Base-by-base conservation (phyloP, 2,797 vertebrate species). In the Podarcis siculus region DNA sequence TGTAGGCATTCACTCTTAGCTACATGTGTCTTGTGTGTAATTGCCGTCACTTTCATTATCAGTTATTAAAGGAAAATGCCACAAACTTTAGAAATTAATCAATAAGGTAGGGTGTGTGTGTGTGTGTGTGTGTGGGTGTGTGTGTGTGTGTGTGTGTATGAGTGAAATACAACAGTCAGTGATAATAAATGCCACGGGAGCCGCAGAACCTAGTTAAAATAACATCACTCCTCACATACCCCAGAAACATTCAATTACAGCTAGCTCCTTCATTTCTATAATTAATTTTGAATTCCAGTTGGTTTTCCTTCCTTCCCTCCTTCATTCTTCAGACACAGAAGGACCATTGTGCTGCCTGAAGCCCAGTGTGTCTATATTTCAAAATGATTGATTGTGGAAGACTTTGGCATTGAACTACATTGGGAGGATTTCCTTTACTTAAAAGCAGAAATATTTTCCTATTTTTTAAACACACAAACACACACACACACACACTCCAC, bases 61-160 rank as follows among this genome's bases (percentile, higher is more conserved):
- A 64, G 5, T 85, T 85, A 85, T 79, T 79, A 64, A 42, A 84
- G 83, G 69, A 49, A 72, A 85, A 80, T 85, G 67, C 66, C 67
- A 85, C 73, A 79, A 45, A 89, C 67, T 66, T 84, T 85, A 79
- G 76, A 84, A 88, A 79, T 79, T 71, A 77, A 85, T 85, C 35
- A 64, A 79, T 66, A 85, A 89, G 67, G 66, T 88, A 27, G 61
- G 76, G 82, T 42, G 8, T 42, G 42, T 42, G 42, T 42, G 42
- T 39, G 39, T 6, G 39, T 39, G 39, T 39, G 39, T 39, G 39
- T 42, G 8, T 42, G 8, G n/a, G 42, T 42, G 42, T 42, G 42
- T 39, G 39, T 6, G 39, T 39, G 39, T 39, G 39, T 39, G 39
- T 42, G 8, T 42, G 8, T 42, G 0, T 42, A 8, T 42, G 19